Conservation (phyloP, 2,113 vertebrate species). For the Rhinopithecus roxellana region DNA sequence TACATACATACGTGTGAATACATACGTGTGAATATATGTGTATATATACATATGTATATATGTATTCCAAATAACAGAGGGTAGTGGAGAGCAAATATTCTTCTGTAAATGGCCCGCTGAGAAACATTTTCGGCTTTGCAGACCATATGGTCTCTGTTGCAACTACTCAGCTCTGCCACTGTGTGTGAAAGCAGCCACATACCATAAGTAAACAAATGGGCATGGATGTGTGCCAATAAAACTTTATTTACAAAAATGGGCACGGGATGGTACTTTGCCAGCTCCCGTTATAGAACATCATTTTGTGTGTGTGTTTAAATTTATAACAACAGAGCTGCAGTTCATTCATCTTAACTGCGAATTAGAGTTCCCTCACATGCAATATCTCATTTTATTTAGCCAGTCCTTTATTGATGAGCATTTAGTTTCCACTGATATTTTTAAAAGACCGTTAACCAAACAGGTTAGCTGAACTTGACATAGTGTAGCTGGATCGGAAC, state of each 20-base stretch:
- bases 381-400: background rate
- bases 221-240: background rate
- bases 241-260: conserved; percentile 47
- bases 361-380: background rate
- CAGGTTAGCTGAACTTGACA: background rate
- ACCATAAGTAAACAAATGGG: background rate
- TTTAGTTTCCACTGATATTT: background rate
- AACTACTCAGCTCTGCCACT: background rate
- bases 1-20: too few relatives aligned
- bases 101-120: background rate
- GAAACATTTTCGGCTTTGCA: background rate
- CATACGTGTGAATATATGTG: too few relatives aligned
- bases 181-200: background rate
- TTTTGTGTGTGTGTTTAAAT: background rate
- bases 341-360: background rate
- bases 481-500: background rate
- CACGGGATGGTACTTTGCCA: background rate
- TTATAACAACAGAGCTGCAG: background rate
- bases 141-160: background rate
- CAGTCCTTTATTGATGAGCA: background rate
- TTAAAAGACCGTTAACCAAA: background rate
- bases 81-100: too few relatives aligned
- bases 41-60: background rate
- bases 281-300: background rate
- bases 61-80: background rate